Evolutionary conservation across 2,113 vertebrate species (phyloP).

Genomic region (Halichoeres trimaculatus): DNA sequence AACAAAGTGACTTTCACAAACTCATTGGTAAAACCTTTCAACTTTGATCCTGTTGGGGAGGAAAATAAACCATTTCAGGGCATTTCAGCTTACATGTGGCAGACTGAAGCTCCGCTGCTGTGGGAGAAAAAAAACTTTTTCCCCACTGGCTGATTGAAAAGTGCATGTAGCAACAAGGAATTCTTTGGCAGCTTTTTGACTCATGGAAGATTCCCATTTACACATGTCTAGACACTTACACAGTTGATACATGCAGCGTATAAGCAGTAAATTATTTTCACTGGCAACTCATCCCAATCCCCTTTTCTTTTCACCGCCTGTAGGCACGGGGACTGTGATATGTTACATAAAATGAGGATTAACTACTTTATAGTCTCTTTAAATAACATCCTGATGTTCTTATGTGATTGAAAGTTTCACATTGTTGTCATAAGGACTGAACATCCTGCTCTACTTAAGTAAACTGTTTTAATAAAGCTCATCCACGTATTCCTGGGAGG

Average conservation of each 20-base stretch:
- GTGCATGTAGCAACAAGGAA: slow-evolving; percentile 28
- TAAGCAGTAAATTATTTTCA: background rate
- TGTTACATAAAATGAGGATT: background rate
- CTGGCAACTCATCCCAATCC: background rate
- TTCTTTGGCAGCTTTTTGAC: slow-evolving; percentile 15
- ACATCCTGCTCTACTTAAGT: slow-evolving; percentile 12
- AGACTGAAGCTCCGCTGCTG: background rate
- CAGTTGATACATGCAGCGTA: background rate
- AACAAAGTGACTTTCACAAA: background rate
- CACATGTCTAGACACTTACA: background rate
- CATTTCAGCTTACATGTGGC: slow-evolving; percentile 1
- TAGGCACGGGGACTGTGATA: background rate
- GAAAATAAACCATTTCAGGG: background rate
- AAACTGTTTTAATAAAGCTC: slow-evolving; percentile 32
- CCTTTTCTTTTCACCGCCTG: background rate
- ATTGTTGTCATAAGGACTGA: slow-evolving; percentile 5
- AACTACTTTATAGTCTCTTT: background rate
- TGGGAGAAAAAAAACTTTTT: background rate
- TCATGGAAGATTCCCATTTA: slow-evolving; percentile 10
- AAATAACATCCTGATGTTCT: slow-evolving; percentile 13
- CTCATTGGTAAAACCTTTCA: background rate
- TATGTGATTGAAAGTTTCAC: background rate
- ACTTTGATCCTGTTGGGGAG: background rate
- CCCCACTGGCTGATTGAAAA: slow-evolving; percentile 12
- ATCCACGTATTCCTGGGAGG: background rate